These are phyloP conservation scores for Phthorimaea operculella DNA, from an alignment of 1,140 invertebrate genomes.

Conservation along the genomic window DNA sequence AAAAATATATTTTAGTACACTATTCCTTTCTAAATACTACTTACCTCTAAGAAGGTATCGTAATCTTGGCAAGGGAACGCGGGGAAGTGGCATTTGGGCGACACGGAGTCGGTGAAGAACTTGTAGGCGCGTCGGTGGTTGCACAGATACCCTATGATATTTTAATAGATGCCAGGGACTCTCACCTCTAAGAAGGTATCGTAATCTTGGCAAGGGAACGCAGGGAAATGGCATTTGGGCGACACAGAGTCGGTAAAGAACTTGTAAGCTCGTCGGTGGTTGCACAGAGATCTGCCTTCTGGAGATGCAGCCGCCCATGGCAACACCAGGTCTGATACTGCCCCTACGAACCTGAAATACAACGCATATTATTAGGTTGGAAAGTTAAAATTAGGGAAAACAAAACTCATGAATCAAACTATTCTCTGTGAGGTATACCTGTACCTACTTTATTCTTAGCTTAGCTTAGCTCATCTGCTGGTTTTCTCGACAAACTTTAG, in stretches of 20 bases:
- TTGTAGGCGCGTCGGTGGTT: conserved; percentile 93
- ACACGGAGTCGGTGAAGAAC: conserved; percentile 94
- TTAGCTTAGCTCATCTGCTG: too few species aligned
- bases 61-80: conserved; percentile 89
- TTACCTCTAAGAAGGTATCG: conserved; percentile 83
- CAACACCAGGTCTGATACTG: conserved; percentile 90
- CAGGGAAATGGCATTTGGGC: conserved; percentile 88
- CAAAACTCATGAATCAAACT: too few species aligned
- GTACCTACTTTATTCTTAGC: too few species aligned
- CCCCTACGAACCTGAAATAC: conserved; percentile 83
- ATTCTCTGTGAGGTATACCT: too few species aligned
- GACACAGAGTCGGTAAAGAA: conserved; percentile 95
- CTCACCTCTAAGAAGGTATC: conserved; percentile 82
- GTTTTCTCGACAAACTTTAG: too few species aligned
- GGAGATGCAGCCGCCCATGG: conserved; percentile 79
- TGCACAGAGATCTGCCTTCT: conserved; percentile 90
- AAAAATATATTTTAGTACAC: too few species aligned
- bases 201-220: conserved; percentile 87
- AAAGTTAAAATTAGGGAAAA: too few species aligned
- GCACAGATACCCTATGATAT: too few species aligned
- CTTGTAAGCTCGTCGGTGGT: conserved; percentile 91
- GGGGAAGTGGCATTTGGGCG: conserved; percentile 87
- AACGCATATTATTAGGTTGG: conserved; percentile 1
- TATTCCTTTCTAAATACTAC: too few species aligned
- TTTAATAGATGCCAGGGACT: too few species aligned